Percentiles rank a stretch among this genome's conserved stretches.
These are phyloP conservation scores for Halcyon malimbica DNA, from an alignment of 2,113 vertebrate genomes.

Conservation along the genomic window DNA sequence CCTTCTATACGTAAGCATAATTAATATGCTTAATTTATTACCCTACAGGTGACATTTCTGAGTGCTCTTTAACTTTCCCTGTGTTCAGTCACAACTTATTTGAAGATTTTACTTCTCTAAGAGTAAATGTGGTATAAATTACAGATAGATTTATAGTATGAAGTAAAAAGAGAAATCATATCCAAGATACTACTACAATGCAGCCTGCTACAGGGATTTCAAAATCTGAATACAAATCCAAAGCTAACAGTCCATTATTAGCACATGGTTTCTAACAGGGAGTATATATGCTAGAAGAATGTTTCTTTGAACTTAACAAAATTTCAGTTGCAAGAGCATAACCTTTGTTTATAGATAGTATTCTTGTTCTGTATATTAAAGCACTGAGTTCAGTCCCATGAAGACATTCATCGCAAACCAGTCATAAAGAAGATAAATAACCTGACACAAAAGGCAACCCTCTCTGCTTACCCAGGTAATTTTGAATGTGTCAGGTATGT, in stretches of 20 bases:
- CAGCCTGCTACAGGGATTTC: background rate
- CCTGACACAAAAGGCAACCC: background rate
- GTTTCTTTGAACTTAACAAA: background rate
- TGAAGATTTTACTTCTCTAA: background rate
- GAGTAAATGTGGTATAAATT: background rate
- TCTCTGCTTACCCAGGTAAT: background rate
- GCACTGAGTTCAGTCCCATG: background rate
- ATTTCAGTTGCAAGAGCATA: background rate
- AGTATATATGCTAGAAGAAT: background rate
- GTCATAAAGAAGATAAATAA: background rate
- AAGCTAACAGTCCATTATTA: background rate
- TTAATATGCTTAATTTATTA: background rate
- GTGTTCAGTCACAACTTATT: background rate
- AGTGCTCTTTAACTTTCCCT: background rate
- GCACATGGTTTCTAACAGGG: background rate
- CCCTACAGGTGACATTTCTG: background rate
- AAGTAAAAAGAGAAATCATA: background rate
- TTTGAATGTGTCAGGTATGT: background rate
- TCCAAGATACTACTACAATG: background rate
- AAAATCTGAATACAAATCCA: background rate
- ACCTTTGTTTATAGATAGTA: background rate
- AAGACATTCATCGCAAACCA: background rate
- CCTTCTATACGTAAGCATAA: background rate
- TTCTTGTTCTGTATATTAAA: background rate
- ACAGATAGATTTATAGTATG: background rate